A percentile compares a stretch with the other conserved stretches of the same genome.
phyloP scores from a whole-genome alignment of 2,797 vertebrate species.

The Eutrigla gurnardus region DNA sequence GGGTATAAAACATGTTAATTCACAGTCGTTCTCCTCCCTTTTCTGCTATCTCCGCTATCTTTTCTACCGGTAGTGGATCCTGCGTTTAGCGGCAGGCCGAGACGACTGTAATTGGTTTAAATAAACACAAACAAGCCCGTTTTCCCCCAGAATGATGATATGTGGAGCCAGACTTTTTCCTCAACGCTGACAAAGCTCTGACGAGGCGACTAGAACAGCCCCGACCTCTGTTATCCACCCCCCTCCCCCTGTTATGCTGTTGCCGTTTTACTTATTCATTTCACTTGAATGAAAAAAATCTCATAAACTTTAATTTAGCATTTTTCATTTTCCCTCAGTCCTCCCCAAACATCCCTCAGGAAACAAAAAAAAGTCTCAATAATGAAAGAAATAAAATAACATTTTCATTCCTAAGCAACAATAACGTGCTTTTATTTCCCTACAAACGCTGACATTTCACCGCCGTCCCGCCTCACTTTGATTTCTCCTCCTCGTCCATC shows the following conservation, averaged over 20 bases:
- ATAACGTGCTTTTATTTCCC: slow-evolving; percentile 7
- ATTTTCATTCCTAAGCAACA: slow-evolving; percentile 17
- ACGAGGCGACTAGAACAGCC: neutral
- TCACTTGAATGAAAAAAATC: slow-evolving; percentile 45
- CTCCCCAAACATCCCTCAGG: slow-evolving; percentile 25
- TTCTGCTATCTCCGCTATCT: neutral
- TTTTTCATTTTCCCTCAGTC: slow-evolving; percentile 66
- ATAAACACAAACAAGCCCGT: neutral
- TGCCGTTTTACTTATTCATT: slow-evolving; percentile 45
- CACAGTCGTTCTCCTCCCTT: neutral
- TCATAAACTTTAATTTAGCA: slow-evolving; percentile 61
- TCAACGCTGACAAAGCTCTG: neutral
- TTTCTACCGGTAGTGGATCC: neutral
- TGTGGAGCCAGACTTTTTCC: neutral
- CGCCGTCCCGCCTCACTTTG: slow-evolving; percentile 3
- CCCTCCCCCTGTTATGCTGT: neutral
- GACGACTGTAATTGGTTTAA: neutral
- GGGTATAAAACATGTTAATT: neutral
- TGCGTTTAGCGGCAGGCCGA: neutral
- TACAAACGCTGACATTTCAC: slow-evolving; percentile 40
- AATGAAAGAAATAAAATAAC: slow-evolving; percentile 38
- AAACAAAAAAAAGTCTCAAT: slow-evolving; percentile 30
- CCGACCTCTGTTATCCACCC: slow-evolving; percentile 4
- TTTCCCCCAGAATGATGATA: neutral
- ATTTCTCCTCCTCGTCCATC: slow-evolving; percentile 17